Evolutionary conservation across 2,888 invertebrate genomes (phyloP), one percentile per base, ranked within the genome.

Genomic region (Drosophila anceps): DNA sequence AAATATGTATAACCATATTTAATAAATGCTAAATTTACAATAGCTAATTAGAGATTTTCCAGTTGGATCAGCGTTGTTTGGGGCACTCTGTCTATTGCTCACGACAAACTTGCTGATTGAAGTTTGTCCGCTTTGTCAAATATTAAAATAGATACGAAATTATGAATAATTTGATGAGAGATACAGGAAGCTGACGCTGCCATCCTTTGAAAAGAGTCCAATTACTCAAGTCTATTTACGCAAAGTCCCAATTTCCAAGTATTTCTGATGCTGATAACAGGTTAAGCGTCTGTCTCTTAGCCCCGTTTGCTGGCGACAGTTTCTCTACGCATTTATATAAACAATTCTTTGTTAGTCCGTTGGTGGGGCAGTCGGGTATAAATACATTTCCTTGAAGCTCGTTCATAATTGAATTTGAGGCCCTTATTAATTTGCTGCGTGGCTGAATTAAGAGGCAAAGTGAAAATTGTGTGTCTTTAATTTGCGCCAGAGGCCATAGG

Each of bases 391-490:
- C 43, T 31, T 37, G 50, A 29, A 43, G 24, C 31, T 37, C 33
- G 5, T 24, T 44, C 18, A 35, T 73, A 53, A 73, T 66, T 72
- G 48, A 57, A 57, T 57, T 57, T 66, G 37, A 24, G 37, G 51
- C 43, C n/a, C 55, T 44, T 39, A 55, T 51, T 55, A 66, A 65
- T 73, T 73, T 55, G 18, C 48, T 60, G 59, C 50, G 35, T 50
- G 55, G 51, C 37, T 73, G 57, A 51, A 53, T 65, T 41, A 51
- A n/a, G 51, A 12, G 24, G 37, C 20, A 29, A 58, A 53, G 53
- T 48, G 73, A 35, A 43, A 65, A 72, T 55, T 57, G 43, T 44
- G 44, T 27, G 41, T 44, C 69, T 69, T 61, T 60, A 57, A 67
- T 48, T 69, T 68, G 43, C 41, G 39, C 33, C 60, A 39, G 27